Evolutionary conservation across 1,140 invertebrate species (phyloP), one percentile per base, ranked within the genome.

Genomic region (Microplitis mediator): DNA sequence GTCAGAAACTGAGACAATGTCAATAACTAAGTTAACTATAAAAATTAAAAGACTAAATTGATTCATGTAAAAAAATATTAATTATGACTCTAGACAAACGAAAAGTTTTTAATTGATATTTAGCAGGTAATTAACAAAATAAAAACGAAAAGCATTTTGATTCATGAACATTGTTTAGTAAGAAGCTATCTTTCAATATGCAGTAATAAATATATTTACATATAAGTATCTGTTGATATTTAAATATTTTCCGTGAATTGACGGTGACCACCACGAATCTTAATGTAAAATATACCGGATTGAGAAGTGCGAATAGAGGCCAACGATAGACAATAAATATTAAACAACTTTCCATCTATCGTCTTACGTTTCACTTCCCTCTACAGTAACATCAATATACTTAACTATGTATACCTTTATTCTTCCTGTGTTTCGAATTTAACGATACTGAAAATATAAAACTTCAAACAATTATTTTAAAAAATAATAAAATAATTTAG

Each of bases 241-340:
- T 64, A 71, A 74, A 74, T 74, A 71, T 68, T 74, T 74, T 69
- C 68, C 54, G n/a, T 60, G 69, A 67, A 74, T 71, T 71, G 56
- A 54, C 56, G 23, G 58, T 70, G 63, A 71, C 69, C 56, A 74
- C n/a, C 36, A 70, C 69, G 69, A 71, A 74, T 74, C 11, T 34
- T 69, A 71, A 71, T 71, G 69, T 34, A 35, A 71, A 66, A 58
- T 45, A 70, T 71, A n/a, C 51, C 36, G 64, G 50, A 56, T 63
- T 11, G 51, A 72, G 62, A 72, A 70, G 16, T 39, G 68, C 58
- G 51, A 74, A 74, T 74, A 61, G 73, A 74, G 73, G 73, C 73
- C 73, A 71, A 66, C 73, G 73, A 70, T 74, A 74, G 68, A 74
- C 52, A 71, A 70, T 74, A 74, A 74, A 74, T 74, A 74, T 71